These are phyloP conservation scores for Epizoanthus illoricatus DNA, from an alignment of 92 coral and sea anemone species.

Conservation along the genomic window DNA sequence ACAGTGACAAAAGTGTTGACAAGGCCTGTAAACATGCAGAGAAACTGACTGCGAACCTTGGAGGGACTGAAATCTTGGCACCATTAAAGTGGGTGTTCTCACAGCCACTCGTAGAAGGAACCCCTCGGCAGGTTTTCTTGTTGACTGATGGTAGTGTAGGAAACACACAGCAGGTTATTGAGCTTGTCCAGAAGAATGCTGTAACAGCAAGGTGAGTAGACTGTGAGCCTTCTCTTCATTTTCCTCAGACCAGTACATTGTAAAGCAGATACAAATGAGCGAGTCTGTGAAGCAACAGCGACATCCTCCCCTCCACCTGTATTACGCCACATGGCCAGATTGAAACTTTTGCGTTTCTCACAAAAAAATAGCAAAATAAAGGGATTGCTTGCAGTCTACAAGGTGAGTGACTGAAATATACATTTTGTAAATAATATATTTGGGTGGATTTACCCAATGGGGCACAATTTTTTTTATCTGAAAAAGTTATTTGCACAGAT, in stretches of 20 bases:
- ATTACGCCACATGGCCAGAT: too few relatives aligned
- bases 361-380: too few relatives aligned
- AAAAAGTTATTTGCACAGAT: too few relatives aligned
- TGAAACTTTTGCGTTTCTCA: too few relatives aligned
- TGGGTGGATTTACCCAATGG: too few relatives aligned
- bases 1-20: constrained; percentile 70
- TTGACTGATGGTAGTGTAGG: constrained; percentile 84
- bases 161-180: constrained; percentile 75
- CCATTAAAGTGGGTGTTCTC: constrained; percentile 74
- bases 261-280: too few relatives aligned
- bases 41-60: constrained; percentile 69
- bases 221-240: not conserved
- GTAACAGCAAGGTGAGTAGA: constrained; percentile 60
- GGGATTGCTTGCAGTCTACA: too few relatives aligned
- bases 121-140: constrained; percentile 84
- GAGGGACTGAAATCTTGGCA: constrained; percentile 79
- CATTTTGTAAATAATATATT: too few relatives aligned
- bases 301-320: too few relatives aligned
- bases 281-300: too few relatives aligned
- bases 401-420: constrained; percentile 36
- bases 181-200: constrained; percentile 58
- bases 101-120: constrained; percentile 70
- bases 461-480: too few relatives aligned
- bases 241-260: too few relatives aligned
- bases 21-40: constrained; percentile 64